Percentiles rank a stretch among this genome's conserved stretches.
These are phyloP conservation scores for Melanerpes aurifrons DNA, from an alignment of 2,113 vertebrate genomes.

Conservation along the genomic window DNA sequence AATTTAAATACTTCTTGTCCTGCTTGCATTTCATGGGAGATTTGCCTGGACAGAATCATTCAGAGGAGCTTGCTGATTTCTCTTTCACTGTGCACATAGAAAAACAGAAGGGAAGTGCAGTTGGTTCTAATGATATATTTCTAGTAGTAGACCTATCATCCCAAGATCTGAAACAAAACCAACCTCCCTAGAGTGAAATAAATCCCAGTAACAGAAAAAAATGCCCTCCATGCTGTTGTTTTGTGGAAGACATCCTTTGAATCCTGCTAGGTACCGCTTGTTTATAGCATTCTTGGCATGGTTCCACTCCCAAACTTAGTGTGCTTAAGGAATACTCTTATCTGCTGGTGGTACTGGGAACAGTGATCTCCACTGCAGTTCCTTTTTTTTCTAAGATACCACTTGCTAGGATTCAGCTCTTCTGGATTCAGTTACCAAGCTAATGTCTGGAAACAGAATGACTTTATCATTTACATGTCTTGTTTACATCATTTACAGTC, in stretches of 20 bases:
- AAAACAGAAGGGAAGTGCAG: neutral
- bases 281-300: neutral
- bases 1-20: neutral
- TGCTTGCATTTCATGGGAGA: neutral
- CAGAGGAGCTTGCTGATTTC: neutral
- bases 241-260: neutral
- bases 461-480: neutral
- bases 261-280: neutral
- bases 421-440: neutral
- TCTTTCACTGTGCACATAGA: neutral
- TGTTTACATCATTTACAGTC: neutral
- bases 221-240: neutral
- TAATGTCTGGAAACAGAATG: neutral
- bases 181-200: neutral
- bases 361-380: neutral
- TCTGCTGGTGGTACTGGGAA: neutral
- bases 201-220: neutral
- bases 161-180: neutral
- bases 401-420: neutral
- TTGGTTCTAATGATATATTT: neutral
- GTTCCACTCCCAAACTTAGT: neutral
- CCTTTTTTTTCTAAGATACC: neutral
- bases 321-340: neutral
- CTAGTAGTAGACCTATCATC: neutral
- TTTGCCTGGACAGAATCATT: neutral